Evolutionary conservation across 2,888 invertebrate genomes (phyloP).

Genomic region (Alviniconcha strummeri): DNA sequence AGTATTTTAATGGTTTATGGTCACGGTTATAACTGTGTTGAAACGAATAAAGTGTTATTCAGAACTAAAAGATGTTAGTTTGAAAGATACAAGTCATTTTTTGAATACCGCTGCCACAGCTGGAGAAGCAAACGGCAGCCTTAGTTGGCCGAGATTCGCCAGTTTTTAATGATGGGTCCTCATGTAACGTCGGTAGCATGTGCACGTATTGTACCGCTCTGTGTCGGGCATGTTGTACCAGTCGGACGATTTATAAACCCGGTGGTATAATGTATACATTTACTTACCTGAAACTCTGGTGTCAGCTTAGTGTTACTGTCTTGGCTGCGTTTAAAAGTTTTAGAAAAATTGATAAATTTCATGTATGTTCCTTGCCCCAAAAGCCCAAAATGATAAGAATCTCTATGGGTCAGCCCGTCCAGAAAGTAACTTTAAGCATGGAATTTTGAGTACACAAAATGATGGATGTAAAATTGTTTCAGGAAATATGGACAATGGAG

Average conservation of each 20-base stretch:
- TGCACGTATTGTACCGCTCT: neutral
- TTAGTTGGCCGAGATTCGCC: neutral
- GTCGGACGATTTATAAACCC: neutral
- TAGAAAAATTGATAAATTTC: neutral
- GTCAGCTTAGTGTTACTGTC: neutral
- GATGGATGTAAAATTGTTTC: neutral
- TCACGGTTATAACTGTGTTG: neutral
- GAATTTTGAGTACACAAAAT: neutral
- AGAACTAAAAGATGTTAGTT: neutral
- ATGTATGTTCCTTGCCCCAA: neutral
- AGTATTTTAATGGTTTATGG: neutral
- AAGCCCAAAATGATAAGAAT: neutral
- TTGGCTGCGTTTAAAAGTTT: neutral
- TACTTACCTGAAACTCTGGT: neutral
- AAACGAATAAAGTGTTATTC: neutral
- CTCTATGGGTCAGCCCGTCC: no score
- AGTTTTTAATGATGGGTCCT: neutral
- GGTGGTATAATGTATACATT: neutral
- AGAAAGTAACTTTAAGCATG: neutral
- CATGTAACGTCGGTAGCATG: neutral
- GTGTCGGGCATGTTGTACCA: neutral
- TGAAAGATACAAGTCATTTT: neutral
- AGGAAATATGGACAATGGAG: neutral
- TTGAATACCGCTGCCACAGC: neutral
- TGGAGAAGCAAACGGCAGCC: neutral